These are phyloP conservation scores for Prosapia bicincta DNA, from an alignment of 2,888 invertebrate genomes.

Conservation along the genomic window DNA sequence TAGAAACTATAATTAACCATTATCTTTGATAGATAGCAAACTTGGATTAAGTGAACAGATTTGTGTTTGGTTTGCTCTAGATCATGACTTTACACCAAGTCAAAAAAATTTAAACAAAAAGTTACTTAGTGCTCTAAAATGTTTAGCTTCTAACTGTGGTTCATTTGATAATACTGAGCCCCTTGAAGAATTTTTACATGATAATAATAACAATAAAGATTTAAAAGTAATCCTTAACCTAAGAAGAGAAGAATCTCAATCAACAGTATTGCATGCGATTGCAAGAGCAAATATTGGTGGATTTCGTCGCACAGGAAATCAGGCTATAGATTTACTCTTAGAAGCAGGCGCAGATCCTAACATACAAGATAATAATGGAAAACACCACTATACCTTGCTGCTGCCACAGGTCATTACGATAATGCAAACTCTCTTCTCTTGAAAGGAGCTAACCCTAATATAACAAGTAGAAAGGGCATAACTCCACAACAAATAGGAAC, in stretches of 20 bases:
- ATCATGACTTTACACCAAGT: too few species aligned
- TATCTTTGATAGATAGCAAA: too few species aligned
- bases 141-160: too few species aligned
- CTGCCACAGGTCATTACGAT: conserved; percentile 12
- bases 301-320: too few species aligned
- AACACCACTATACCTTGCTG: conserved; percentile 13
- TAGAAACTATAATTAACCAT: too few species aligned
- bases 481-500: conserved; percentile 10
- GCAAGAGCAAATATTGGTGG: too few species aligned
- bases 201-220: conserved; percentile 12
- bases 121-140: too few species aligned
- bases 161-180: not conserved
- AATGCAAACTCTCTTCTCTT: conserved; percentile 9
- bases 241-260: conserved; percentile 10
- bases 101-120: too few species aligned
- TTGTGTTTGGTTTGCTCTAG: too few species aligned
- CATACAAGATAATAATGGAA: conserved; percentile 8
- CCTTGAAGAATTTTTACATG: conserved; percentile 14
- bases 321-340: conserved; percentile 16
- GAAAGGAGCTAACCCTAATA: conserved; percentile 9
- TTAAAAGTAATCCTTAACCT: conserved; percentile 9
- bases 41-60: too few species aligned
- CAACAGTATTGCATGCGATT: conserved; percentile 14
- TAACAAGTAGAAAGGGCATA: conserved; percentile 6
- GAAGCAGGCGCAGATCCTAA: conserved; percentile 11